Conservation (phyloP, 2,888 invertebrate genomes). For the Drosophila kokeensis region DNA sequence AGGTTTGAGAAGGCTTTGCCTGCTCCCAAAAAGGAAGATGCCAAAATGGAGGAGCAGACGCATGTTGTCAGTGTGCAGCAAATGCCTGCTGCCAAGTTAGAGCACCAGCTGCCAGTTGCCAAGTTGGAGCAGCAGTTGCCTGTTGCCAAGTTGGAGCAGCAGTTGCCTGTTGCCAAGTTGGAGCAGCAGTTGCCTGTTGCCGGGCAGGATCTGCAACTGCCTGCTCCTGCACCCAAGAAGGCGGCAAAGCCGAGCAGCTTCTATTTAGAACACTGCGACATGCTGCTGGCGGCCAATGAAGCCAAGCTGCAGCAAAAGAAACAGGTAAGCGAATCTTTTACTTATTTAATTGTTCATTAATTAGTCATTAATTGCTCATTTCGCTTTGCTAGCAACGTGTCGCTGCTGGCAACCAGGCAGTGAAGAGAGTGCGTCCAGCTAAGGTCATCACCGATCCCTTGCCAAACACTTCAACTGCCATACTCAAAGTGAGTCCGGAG, state of each 20-base stretch:
- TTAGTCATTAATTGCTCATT: background rate
- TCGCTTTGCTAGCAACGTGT: conserved; percentile 54
- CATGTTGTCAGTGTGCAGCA: background rate
- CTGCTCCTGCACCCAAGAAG: background rate
- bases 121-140: background rate
- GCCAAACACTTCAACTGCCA: background rate
- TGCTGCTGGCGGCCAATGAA: conserved; percentile 76
- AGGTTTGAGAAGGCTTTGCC: background rate
- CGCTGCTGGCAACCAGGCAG: conserved; percentile 22
- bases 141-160: background rate
- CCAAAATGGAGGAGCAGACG: background rate
- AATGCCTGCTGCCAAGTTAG: background rate
- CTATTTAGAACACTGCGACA: conserved; percentile 76
- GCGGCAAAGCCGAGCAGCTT: conserved; percentile 17
- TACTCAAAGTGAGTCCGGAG: background rate
- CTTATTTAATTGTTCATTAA: background rate
- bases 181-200: background rate
- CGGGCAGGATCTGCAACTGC: background rate
- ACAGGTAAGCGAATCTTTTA: conserved; percentile 55
- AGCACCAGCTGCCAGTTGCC: background rate
- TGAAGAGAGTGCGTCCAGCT: background rate
- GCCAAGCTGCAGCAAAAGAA: conserved; percentile 75
- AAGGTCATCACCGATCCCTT: background rate
- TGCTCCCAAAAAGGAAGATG: background rate
- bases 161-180: background rate